Evolutionary conservation across 2,797 vertebrate genomes (phyloP), one percentile per base, ranked within the genome.

Genomic region (Labeo calbasu): DNA sequence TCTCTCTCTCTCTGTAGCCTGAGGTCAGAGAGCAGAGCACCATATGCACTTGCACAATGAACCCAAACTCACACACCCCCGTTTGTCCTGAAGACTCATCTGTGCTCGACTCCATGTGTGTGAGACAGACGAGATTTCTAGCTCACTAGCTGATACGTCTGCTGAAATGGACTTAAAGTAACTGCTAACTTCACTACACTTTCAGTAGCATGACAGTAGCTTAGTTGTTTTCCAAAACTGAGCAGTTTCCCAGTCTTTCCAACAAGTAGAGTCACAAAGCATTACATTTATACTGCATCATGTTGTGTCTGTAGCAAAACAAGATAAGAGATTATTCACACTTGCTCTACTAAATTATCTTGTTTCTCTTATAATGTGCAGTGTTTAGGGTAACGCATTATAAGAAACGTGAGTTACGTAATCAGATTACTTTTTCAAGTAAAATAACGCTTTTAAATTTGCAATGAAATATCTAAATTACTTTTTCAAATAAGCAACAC

Each of bases 1-100:
- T n/a, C n/a, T n/a, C n/a, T 79, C 32, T 78, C 66, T 76, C 63
- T 53, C 40, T 59, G 55, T 65, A 48, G 92, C 93, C 93, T 77
- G 81, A 57, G 92, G 94, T 92, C 90, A 91, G 78, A 82, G 90
- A 87, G 88, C 89, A 90, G 92, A 93, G 89, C 92, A 92, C 93
- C 93, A 92, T 94, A 93, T 94, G 94, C 92, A 93, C 85, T 87
- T 87, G 92, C 91, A 92, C 91, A 92, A 92, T 89, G 91, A 93
- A 93, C 88, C 85, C 89, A 91, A 91, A 92, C 32, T 66, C 63
- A 32, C 28, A 66, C 28, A 19, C 63, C 63, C 83, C 28, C 53
- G 79, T 86, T 77, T 86, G 79, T 88, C 87, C 87, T 85, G 65
- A 75, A 88, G 81, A 76, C 87, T 87, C 87, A 85, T 84, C 84